Percentiles rank a stretch among this genome's conserved stretches.
phyloP scores from a whole-genome alignment of 2,797 vertebrate species.

The Eulemur albifrons region DNA sequence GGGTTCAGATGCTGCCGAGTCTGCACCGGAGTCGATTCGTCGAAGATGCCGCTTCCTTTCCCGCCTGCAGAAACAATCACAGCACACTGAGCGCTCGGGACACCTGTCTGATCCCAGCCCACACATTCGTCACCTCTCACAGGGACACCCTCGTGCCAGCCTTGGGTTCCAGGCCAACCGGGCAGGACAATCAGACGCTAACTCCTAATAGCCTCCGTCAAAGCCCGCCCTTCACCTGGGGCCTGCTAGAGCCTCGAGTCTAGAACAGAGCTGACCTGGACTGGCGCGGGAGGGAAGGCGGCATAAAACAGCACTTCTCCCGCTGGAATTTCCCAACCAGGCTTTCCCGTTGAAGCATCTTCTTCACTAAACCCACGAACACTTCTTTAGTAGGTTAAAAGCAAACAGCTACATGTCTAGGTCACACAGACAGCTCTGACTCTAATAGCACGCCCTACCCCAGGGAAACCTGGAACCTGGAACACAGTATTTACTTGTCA shows the following conservation, averaged over 20 bases:
- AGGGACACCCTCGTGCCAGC: no score
- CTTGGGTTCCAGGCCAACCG: background rate
- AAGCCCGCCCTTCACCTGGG: background rate
- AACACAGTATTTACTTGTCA: background rate
- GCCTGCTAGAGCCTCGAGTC: background rate
- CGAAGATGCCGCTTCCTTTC: conserved; percentile 96
- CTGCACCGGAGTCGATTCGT: conserved; percentile 83
- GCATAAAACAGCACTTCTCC: background rate
- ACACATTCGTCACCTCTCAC: background rate
- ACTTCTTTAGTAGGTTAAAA: background rate
- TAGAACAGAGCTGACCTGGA: background rate
- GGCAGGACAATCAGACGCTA: background rate
- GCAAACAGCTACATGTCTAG: background rate
- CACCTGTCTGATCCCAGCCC: fast-evolving
- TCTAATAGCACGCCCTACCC: background rate
- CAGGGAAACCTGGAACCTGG: conserved; percentile 24
- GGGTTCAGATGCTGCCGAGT: conserved; percentile 84
- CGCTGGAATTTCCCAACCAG: background rate
- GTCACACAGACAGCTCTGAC: background rate
- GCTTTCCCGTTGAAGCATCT: background rate
- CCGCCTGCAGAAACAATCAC: conserved; percentile 87
- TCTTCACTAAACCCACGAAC: background rate
- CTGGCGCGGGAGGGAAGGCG: background rate
- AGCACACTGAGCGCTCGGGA: background rate
- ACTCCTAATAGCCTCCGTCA: background rate